Conservation (phyloP, 2,113 vertebrate genomes). For the Chaetodon trifascialis region DNA sequence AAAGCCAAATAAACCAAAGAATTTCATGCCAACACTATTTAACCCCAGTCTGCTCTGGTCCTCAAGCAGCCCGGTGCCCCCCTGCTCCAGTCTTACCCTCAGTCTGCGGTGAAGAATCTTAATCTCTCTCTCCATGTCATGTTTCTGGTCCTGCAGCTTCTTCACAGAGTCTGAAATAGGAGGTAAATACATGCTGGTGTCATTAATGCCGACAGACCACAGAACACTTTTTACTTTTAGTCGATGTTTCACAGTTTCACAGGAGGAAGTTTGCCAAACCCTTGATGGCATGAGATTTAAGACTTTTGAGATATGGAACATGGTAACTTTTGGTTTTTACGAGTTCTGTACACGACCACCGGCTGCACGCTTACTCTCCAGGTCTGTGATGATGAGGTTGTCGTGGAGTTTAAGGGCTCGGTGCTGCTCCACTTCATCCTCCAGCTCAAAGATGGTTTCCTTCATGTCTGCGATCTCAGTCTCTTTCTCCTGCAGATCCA, state of each 20-base stretch:
- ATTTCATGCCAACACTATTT: not conserved
- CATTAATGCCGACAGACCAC: not conserved
- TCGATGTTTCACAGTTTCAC: too few species aligned
- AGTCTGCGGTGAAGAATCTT: slow-evolving; percentile 95
- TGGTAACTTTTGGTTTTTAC: not conserved
- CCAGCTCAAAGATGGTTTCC: slow-evolving; percentile 96
- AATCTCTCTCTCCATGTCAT: slow-evolving; percentile 97
- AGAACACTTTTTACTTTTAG: not conserved
- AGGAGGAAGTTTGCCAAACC: not conserved
- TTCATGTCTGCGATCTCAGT: slow-evolving; percentile 96
- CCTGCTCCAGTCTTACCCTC: slow-evolving; percentile 82
- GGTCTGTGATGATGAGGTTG: slow-evolving; percentile 95
- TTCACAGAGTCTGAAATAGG: slow-evolving; percentile 90
- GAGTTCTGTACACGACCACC: too few species aligned
- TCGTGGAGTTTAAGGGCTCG: slow-evolving; percentile 96
- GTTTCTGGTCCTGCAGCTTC: slow-evolving; percentile 96
- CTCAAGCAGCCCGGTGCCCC: not conserved
- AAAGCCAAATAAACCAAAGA: slow-evolving; percentile 2
- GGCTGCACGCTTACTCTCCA: slow-evolving; percentile 89
- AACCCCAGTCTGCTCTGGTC: not conserved
- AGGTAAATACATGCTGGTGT: slow-evolving; percentile 32
- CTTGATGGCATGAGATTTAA: not conserved
- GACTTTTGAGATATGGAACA: not conserved
- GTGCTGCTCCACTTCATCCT: slow-evolving; percentile 97
- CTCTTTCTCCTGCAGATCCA: slow-evolving; percentile 92